Conservation (phyloP, 1,140 invertebrate genomes). For the Daktulosphaira vitifoliae region DNA sequence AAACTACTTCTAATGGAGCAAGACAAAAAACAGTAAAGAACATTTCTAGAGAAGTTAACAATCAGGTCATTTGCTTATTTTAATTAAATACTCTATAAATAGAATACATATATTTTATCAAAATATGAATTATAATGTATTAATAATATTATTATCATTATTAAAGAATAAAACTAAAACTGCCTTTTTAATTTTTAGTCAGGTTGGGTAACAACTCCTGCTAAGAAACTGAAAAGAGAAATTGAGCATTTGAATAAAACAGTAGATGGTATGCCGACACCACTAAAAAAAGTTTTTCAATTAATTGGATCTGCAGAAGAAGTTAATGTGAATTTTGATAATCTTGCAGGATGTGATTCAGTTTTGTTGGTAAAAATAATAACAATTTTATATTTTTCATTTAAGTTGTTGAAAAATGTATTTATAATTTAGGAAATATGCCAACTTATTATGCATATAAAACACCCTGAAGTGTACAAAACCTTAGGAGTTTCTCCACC, state of each 20-base stretch:
- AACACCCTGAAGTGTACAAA: constrained; percentile 47
- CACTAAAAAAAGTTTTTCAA: constrained; percentile 14
- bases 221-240: constrained; percentile 20
- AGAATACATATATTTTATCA: too few species aligned
- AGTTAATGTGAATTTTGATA: constrained; percentile 15
- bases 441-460: constrained; percentile 38
- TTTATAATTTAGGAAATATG: constrained; percentile 36
- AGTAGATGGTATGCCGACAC: neutral
- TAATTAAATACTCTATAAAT: too few species aligned
- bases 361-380: constrained; percentile 24
- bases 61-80: too few species aligned
- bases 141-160: neutral
- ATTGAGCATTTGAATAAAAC: neutral
- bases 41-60: too few species aligned
- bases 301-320: neutral
- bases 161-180: too few species aligned
- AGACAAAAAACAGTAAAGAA: too few species aligned
- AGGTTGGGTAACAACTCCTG: neutral
- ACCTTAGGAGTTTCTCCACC: constrained; percentile 71
- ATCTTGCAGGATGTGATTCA: constrained; percentile 29
- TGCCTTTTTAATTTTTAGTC: too few species aligned
- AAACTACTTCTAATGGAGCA: too few species aligned
- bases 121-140: neutral
- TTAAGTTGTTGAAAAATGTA: neutral
- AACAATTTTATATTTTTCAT: neutral